Evolutionary conservation across 2,888 invertebrate genomes (phyloP).

Genomic region (Sminthurinus aureus): DNA sequence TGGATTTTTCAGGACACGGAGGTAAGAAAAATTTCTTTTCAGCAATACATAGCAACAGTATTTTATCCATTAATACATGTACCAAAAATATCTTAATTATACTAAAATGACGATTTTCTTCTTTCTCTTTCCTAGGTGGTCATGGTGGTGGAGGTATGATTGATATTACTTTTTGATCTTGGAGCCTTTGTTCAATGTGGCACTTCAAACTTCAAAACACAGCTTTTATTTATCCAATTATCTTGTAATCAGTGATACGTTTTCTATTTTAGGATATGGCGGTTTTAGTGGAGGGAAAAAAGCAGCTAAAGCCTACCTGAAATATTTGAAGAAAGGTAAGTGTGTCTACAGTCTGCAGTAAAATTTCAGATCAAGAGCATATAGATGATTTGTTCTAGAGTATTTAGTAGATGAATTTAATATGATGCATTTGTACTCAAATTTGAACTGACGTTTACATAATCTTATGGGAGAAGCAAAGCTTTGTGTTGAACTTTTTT

Average conservation of each 20-base stretch:
- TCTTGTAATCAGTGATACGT: background rate
- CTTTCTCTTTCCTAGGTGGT: background rate
- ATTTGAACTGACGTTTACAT: too few species aligned
- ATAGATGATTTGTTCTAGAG: too few species aligned
- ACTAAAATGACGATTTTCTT: background rate
- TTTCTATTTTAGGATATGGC: background rate
- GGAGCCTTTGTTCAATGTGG: background rate
- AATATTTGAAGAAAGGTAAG: constrained; percentile 22
- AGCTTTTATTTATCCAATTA: background rate
- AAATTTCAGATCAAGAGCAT: too few species aligned
- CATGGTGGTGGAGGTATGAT: constrained; percentile 9
- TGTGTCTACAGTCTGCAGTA: too few species aligned
- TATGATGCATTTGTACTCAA: too few species aligned
- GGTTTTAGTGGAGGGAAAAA: constrained; percentile 38
- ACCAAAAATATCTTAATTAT: background rate
- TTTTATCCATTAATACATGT: background rate
- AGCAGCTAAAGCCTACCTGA: constrained; percentile 31
- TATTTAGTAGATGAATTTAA: too few species aligned
- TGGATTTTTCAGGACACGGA: background rate
- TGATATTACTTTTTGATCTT: background rate
- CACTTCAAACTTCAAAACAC: background rate
- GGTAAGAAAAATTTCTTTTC: background rate
- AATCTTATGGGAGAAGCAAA: too few species aligned
- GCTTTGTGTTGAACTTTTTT: too few species aligned
- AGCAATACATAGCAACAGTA: background rate